Evolutionary conservation across 2,888 invertebrate genomes (phyloP).

Genomic region (Anoplius nigerrimus): DNA sequence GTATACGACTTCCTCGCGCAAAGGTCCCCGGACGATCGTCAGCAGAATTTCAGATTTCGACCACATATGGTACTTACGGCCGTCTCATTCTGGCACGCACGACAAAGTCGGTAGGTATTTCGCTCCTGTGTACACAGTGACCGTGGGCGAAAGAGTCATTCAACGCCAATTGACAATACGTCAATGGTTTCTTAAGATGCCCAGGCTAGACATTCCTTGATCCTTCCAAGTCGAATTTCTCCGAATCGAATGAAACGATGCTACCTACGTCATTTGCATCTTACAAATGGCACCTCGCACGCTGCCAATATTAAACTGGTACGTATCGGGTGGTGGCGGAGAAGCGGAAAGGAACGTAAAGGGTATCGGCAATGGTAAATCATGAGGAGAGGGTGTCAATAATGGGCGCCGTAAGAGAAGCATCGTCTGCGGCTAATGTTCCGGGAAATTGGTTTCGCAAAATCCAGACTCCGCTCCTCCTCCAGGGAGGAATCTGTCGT

Average conservation of each 20-base stretch:
- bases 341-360: background rate
- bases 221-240: too few species aligned
- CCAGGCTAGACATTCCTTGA: too few species aligned
- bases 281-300: too few species aligned
- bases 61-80: slow-evolving; percentile 63
- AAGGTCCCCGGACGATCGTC: slow-evolving; percentile 70
- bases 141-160: too few species aligned
- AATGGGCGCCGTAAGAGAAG: slow-evolving; percentile 46
- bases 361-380: slow-evolving; percentile 37
- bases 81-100: background rate
- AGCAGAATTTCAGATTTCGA: slow-evolving; percentile 70
- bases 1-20: slow-evolving; percentile 48
- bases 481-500: slow-evolving; percentile 67
- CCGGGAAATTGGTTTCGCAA: slow-evolving; percentile 72
- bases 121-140: too few species aligned
- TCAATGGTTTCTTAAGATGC: too few species aligned
- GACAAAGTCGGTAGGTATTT: too few species aligned
- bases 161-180: too few species aligned
- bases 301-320: too few species aligned
- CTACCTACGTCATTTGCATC: too few species aligned
- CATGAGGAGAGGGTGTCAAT: slow-evolving; percentile 45
- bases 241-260: too few species aligned
- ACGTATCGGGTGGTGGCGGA: too few species aligned
- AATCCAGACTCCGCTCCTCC: slow-evolving; percentile 62
- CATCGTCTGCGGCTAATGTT: slow-evolving; percentile 71